Evolutionary conservation across 1,140 invertebrate species (phyloP).

Genomic region (Atta texana): DNA sequence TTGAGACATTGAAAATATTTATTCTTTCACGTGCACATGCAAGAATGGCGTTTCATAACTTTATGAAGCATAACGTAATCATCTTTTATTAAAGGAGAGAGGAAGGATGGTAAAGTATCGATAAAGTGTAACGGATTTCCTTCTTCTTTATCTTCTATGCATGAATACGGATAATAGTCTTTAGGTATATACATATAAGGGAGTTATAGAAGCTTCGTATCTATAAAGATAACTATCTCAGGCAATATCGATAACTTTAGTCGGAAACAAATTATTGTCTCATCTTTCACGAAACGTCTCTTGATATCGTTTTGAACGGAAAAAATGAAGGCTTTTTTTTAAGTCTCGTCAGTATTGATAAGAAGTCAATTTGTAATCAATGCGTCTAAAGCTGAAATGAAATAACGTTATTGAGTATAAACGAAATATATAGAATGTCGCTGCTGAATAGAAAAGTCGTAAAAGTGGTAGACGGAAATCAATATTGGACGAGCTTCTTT

Average conservation of each 20-base stretch:
- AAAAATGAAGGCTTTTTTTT: slow-evolving; percentile 3
- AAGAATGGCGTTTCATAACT: slow-evolving; percentile 15
- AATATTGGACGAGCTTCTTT: neutral
- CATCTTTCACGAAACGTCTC: neutral
- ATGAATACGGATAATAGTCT: slow-evolving; percentile 64
- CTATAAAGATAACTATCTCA: slow-evolving; percentile 64
- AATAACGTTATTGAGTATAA: slow-evolving; percentile 50
- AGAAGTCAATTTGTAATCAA: slow-evolving; percentile 46
- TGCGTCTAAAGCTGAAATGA: neutral
- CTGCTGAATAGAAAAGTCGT: slow-evolving; percentile 24
- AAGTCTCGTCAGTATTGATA: slow-evolving; percentile 33
- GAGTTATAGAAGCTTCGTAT: slow-evolving; percentile 40
- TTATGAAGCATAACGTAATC: neutral
- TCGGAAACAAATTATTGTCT: slow-evolving; percentile 61
- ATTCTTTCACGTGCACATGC: neutral
- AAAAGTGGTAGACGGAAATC: slow-evolving; percentile 24
- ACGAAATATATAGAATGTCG: slow-evolving; percentile 21
- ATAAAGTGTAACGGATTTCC: slow-evolving; percentile 56
- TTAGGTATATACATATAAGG: slow-evolving; percentile 47
- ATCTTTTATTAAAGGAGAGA: neutral
- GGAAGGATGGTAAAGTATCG: neutral
- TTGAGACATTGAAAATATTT: neutral
- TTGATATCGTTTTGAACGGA: slow-evolving; percentile 26
- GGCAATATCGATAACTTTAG: slow-evolving; percentile 73
- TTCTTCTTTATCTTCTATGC: slow-evolving; percentile 62